Evolutionary conservation across 2,113 vertebrate species (phyloP).

Genomic region (Toxotes jaculatrix): DNA sequence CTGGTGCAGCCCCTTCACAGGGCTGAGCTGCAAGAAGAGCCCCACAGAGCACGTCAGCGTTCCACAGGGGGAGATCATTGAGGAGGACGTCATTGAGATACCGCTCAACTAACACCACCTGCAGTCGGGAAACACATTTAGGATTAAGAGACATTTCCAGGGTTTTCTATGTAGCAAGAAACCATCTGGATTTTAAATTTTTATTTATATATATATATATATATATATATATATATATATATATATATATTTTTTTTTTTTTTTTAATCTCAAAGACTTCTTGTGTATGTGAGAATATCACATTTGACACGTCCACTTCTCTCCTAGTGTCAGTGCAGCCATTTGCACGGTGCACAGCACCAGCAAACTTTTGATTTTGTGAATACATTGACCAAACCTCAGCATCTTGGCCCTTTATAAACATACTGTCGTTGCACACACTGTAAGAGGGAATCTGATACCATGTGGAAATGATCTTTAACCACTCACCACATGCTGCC

Average conservation of each 20-base stretch:
- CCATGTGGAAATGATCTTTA: neutral
- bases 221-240: slow-evolving; percentile 1
- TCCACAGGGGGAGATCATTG: slow-evolving; percentile 81
- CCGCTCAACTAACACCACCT: slow-evolving; percentile 65
- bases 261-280: neutral
- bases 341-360: neutral
- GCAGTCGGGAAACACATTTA: neutral
- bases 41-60: slow-evolving; percentile 37
- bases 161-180: neutral
- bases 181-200: neutral
- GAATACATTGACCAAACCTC: neutral
- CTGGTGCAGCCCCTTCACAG: slow-evolving; percentile 92
- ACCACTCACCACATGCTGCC: neutral
- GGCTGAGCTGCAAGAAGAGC: slow-evolving; percentile 74
- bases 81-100: slow-evolving; percentile 85
- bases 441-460: neutral
- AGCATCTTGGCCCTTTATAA: neutral
- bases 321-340: neutral
- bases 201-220: slow-evolving; percentile 1
- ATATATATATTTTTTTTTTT: no score
- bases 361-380: neutral
- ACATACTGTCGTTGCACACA: neutral
- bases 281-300: neutral
- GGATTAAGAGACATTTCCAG: no score
- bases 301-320: neutral